Conservation (phyloP, 1,140 invertebrate genomes). For the Drosophila ercepeae region DNA sequence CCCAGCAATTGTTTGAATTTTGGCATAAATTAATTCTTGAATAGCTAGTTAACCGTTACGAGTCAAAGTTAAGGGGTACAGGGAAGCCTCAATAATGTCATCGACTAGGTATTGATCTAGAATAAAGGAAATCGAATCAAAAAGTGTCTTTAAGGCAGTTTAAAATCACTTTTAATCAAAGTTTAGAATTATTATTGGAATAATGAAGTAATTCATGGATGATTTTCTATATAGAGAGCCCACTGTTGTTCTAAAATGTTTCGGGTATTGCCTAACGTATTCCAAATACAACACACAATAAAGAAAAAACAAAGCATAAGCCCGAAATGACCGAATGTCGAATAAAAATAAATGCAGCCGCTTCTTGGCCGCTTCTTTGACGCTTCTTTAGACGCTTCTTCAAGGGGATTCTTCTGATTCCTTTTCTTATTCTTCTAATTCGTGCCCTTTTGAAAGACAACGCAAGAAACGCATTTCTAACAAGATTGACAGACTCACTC, state of each 20-base stretch:
- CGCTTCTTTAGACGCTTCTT: constrained; percentile 9
- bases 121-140: no score
- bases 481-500: constrained; percentile 46
- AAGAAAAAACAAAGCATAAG: constrained; percentile 48
- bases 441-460: constrained; percentile 46
- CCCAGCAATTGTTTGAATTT: constrained; percentile 38
- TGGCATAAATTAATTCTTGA: constrained; percentile 13
- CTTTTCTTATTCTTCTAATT: constrained; percentile 8
- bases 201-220: no score
- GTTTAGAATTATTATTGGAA: no score
- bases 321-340: constrained; percentile 54
- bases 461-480: constrained; percentile 64
- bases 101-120: background rate
- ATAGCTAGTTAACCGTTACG: constrained; percentile 32
- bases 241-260: constrained; percentile 36
- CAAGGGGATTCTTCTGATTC: constrained; percentile 9
- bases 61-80: constrained; percentile 7
- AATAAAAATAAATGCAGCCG: constrained; percentile 62
- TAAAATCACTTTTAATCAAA: no score
- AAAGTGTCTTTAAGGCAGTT: no score
- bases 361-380: constrained; percentile 14
- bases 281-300: constrained; percentile 21
- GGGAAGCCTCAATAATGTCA: background rate
- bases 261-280: constrained; percentile 22
- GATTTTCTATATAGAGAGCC: no score